phyloP scores from a whole-genome alignment of 2,113 vertebrate species.

The Parotia lawesii region DNA sequence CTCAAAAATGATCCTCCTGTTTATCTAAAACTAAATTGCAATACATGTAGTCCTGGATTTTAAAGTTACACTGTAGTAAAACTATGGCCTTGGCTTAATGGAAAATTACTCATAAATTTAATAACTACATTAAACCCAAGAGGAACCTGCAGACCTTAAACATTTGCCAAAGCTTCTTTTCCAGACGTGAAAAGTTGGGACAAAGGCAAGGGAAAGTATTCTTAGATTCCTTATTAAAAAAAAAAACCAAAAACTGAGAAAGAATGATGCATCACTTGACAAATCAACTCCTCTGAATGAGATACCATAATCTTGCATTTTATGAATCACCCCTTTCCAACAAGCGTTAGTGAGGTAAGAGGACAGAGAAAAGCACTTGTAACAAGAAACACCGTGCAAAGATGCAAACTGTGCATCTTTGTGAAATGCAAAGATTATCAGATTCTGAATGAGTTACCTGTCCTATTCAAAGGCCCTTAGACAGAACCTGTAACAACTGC shows the following conservation, averaged over 20 bases:
- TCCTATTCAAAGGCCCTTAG: neutral
- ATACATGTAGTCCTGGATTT: neutral
- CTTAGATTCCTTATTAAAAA: neutral
- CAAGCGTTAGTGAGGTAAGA: neutral
- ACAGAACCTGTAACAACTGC: neutral
- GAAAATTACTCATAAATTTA: slow-evolving; percentile 48
- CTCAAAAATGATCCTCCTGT: neutral
- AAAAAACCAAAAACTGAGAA: neutral
- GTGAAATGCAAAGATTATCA: neutral
- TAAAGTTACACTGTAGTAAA: neutral
- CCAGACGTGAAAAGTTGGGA: slow-evolving; percentile 25
- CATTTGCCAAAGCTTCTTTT: slow-evolving; percentile 34
- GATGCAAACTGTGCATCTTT: neutral
- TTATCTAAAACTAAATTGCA: neutral
- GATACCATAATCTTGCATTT: neutral
- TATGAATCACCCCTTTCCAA: neutral
- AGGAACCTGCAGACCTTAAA: slow-evolving; percentile 6
- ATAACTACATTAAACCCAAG: slow-evolving; percentile 48
- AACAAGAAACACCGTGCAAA: neutral
- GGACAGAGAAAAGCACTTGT: neutral
- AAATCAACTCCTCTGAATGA: neutral
- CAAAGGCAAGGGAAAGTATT: slow-evolving; percentile 3
- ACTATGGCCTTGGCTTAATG: neutral
- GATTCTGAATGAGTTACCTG: neutral
- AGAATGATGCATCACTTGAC: neutral